These are phyloP conservation scores for Argentina silus DNA, from an alignment of 2,797 vertebrate species.

Conservation along the genomic window DNA sequence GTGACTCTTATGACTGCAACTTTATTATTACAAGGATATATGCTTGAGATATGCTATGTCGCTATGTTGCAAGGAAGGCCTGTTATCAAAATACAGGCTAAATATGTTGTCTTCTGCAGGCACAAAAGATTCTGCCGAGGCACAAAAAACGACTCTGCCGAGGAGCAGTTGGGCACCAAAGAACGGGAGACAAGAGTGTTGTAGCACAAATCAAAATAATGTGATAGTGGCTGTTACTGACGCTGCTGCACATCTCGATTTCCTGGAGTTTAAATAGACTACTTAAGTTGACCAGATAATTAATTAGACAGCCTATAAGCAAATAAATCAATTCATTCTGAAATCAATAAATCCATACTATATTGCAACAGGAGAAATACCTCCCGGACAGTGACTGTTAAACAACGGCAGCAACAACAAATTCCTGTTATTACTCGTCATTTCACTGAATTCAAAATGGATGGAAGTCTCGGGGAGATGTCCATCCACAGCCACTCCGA, in stretches of 20 bases:
- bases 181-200: slow-evolving; percentile 45
- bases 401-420: slow-evolving; percentile 52
- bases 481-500: slow-evolving; percentile 81
- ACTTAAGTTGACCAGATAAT: slow-evolving; percentile 78
- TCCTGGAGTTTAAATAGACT: slow-evolving; percentile 69
- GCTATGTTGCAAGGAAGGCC: neutral
- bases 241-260: slow-evolving; percentile 45
- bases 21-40: neutral
- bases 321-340: slow-evolving; percentile 76
- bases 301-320: slow-evolving; percentile 74
- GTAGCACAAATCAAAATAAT: slow-evolving; percentile 54
- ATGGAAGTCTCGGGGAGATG: slow-evolving; percentile 82
- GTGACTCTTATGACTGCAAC: neutral
- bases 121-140: too few relatives aligned
- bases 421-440: slow-evolving; percentile 1
- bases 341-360: slow-evolving; percentile 79
- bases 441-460: slow-evolving; percentile 66
- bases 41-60: too few relatives aligned
- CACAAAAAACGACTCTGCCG: slow-evolving; percentile 49
- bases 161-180: slow-evolving; percentile 50
- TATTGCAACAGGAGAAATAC: slow-evolving; percentile 64
- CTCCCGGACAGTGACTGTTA: slow-evolving; percentile 60
- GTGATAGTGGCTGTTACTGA: slow-evolving; percentile 27
- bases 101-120: slow-evolving; percentile 68
- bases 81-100: slow-evolving; percentile 28